Evolutionary conservation across 2,888 invertebrate genomes (phyloP).

Genomic region (Myathropa florea): DNA sequence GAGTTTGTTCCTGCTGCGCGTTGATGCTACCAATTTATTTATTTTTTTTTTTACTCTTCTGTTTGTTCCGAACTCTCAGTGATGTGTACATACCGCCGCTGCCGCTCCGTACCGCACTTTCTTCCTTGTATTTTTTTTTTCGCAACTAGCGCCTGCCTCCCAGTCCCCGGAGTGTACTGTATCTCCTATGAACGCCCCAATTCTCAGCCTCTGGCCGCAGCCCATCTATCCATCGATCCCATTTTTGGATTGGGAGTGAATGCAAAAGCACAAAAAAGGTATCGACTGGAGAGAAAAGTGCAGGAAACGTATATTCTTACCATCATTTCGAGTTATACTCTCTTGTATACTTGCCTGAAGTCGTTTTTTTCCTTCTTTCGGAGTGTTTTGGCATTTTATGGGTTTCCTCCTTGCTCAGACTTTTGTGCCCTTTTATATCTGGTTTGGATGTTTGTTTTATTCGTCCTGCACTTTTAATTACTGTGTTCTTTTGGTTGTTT

Average conservation of each 20-base stretch:
- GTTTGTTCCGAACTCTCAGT: conserved; percentile 23
- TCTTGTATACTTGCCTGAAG: conserved; percentile 4
- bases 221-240: conserved; percentile 64
- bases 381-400: conserved; percentile 63
- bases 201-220: conserved; percentile 18
- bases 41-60: conserved; percentile 28
- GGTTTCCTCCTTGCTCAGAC: conserved; percentile 52
- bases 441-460: conserved; percentile 36
- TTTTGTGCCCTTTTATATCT: conserved; percentile 2
- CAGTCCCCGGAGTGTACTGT: background rate
- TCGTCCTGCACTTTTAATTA: conserved; percentile 27
- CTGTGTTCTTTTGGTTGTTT: conserved; percentile 15
- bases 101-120: conserved; percentile 16
- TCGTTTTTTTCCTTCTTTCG: conserved; percentile 32
- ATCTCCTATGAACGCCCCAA: background rate
- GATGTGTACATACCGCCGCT: conserved; percentile 29
- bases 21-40: conserved; percentile 49
- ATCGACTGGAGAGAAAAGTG: conserved; percentile 33
- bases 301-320: conserved; percentile 26
- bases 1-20: conserved; percentile 67
- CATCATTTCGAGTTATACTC: background rate
- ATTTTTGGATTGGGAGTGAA: conserved; percentile 57
- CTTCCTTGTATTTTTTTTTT: conserved; percentile 39
- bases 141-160: conserved; percentile 41
- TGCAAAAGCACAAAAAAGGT: conserved; percentile 28